Percentiles rank a stretch among this genome's conserved stretches.
Conservation (phyloP, 2,888 invertebrate species). For the Xylocampa areola region DNA sequence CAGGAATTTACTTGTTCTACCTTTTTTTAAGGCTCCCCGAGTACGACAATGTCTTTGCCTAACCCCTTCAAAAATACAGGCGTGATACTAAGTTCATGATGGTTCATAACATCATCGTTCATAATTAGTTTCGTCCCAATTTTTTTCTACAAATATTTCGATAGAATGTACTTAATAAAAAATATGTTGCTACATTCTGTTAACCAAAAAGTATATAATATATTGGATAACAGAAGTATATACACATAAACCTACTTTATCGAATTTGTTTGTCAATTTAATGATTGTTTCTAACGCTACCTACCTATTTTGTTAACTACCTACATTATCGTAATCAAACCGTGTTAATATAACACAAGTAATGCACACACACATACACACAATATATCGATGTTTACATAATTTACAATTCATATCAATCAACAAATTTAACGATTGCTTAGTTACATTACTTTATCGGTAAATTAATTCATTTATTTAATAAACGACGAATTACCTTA, state of each 20-base stretch:
- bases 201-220: too few species aligned
- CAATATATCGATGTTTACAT: conserved; percentile 1
- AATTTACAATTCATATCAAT: conserved; percentile 4
- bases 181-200: too few species aligned
- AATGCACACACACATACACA: background rate
- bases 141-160: too few species aligned
- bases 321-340: conserved; percentile 1
- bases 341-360: conserved; percentile 10
- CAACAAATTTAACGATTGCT: conserved; percentile 2
- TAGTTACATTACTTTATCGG: conserved; percentile 5
- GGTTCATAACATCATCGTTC: too few species aligned
- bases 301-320: background rate
- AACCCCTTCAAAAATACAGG: too few species aligned
- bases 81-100: too few species aligned
- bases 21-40: too few species aligned
- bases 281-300: background rate
- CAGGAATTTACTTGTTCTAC: too few species aligned
- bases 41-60: too few species aligned
- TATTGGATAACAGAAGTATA: too few species aligned
- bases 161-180: too few species aligned
- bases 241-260: background rate
- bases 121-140: too few species aligned
- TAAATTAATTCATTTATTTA: conserved; percentile 18
- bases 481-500: conserved; percentile 37
- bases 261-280: background rate